Conservation (phyloP, 1,140 invertebrate genomes). For the Ganaspis sp. region DNA sequence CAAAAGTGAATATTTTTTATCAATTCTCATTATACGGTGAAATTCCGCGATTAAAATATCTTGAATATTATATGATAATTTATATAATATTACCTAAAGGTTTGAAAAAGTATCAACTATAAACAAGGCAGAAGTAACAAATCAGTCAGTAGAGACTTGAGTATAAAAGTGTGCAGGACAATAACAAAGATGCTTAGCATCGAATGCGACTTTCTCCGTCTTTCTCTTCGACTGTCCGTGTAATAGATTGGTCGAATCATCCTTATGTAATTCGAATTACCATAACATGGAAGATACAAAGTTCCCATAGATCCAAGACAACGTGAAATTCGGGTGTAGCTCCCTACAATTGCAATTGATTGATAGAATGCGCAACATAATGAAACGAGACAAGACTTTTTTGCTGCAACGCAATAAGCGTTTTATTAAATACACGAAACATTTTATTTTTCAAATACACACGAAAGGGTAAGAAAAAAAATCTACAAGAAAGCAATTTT, state of each 20-base stretch:
- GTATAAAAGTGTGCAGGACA: constrained; percentile 6
- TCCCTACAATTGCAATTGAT: constrained; percentile 42
- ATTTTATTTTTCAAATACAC: too few relatives aligned
- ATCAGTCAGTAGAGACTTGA: neutral
- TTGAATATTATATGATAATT: neutral
- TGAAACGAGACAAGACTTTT: neutral
- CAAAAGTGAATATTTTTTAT: too few relatives aligned
- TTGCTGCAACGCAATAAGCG: neutral
- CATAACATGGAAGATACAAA: constrained; percentile 43
- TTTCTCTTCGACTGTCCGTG: constrained; percentile 47
- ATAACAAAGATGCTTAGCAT: constrained; percentile 30
- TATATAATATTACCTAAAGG: neutral
- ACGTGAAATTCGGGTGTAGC: constrained; percentile 47
- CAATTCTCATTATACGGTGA: too few relatives aligned
- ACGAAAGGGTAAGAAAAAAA: too few relatives aligned
- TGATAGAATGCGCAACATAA: neutral
- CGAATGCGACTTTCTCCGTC: constrained; percentile 33
- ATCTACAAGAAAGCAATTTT: too few relatives aligned
- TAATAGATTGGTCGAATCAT: constrained; percentile 45
- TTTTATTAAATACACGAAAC: neutral
- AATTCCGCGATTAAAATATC: too few relatives aligned
- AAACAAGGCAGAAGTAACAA: constrained; percentile 3
- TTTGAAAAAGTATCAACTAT: constrained; percentile 3
- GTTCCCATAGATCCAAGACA: constrained; percentile 38
- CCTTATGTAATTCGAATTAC: constrained; percentile 50